Base-by-base conservation (phyloP, 2,113 vertebrate genomes). In the Sander vitreus region DNA sequence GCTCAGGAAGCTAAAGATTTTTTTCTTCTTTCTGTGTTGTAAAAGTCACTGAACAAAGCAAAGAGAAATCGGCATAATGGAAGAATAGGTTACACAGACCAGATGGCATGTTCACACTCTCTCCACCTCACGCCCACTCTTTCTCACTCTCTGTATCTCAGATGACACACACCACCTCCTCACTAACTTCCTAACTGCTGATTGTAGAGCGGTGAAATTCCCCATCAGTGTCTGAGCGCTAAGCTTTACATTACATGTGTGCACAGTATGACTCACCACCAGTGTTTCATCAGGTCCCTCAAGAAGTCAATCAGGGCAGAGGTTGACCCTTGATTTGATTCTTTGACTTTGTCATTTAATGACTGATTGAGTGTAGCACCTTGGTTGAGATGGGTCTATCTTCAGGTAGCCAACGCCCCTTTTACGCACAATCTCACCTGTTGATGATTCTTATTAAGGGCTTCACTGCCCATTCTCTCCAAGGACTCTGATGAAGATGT, bases 161-260 rank as follows among this genome's bases (percentile, higher is more conserved):
- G 25, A 77, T 12, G 4, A 69, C 59, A 75, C 4, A 57, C 71
- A 62, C 36, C 27, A 47, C 62, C 51, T 39, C 51, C 53, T 54
- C 43, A 48, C n/a, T 7, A 9, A 51, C 62, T 14, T 76, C 36
- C 10, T 43, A 19, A 21, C 11, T 21, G 64, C 27, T 30, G 27
- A 25, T 11, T 21, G 13, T 50, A 30, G 18, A 51, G n/a, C 1
- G 2, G 1, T 12, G 13, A 67, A 87, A 81, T 76, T 64, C 48
- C 57, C 64, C 33, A 33, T 27, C 18, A 23, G 4, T 43, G n/a
- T 15, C 11, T 7, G 48, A n/a, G 36, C 23, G 15, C 18, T 39
- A 33, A 23, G 51, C 16, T 64, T 68, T 47, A 3, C 30, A 54
- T 73, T 25, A 12, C 25, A 23, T 4, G 6, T 45, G 2, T 33